These are phyloP conservation scores for Dinothrombium tinctorium DNA, from an alignment of 1,140 invertebrate species.

Conservation along the genomic window DNA sequence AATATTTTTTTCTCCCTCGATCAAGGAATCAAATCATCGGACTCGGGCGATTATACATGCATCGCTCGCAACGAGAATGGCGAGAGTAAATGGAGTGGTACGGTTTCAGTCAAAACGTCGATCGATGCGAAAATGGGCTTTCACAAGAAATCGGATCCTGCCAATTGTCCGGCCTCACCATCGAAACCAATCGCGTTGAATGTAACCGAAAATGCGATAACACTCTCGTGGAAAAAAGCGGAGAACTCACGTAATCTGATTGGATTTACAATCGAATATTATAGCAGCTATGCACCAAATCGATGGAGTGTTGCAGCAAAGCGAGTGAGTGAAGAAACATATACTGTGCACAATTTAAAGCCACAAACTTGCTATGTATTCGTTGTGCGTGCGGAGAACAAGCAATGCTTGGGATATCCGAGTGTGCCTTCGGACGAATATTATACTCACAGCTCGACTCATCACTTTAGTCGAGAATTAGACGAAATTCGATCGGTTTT, in stretches of 20 bases:
- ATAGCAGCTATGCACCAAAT: conserved; percentile 50
- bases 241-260: conserved; percentile 42
- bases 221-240: conserved; percentile 50
- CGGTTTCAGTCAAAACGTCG: conserved; percentile 21
- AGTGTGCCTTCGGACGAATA: conserved; percentile 26
- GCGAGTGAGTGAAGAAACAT: conserved; percentile 35
- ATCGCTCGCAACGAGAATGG: conserved; percentile 51
- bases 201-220: conserved; percentile 45
- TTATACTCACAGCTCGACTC: too few species aligned
- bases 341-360: conserved; percentile 40
- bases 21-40: conserved; percentile 18
- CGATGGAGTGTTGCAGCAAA: conserved; percentile 47
- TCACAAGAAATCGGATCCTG: conserved; percentile 46
- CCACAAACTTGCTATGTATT: conserved; percentile 65
- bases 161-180: conserved; percentile 44
- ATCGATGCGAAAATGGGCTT: conserved; percentile 52
- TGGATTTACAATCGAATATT: conserved; percentile 42
- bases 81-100: conserved; percentile 54
- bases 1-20: conserved; percentile 1
- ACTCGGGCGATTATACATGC: conserved; percentile 55
- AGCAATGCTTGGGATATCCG: conserved; percentile 38
- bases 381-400: conserved; percentile 62
- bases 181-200: conserved; percentile 45
- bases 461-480: too few species aligned
- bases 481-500: too few species aligned